These are phyloP conservation scores for Cantharis lateralis DNA, from an alignment of 2,888 invertebrate genomes.

Conservation along the genomic window DNA sequence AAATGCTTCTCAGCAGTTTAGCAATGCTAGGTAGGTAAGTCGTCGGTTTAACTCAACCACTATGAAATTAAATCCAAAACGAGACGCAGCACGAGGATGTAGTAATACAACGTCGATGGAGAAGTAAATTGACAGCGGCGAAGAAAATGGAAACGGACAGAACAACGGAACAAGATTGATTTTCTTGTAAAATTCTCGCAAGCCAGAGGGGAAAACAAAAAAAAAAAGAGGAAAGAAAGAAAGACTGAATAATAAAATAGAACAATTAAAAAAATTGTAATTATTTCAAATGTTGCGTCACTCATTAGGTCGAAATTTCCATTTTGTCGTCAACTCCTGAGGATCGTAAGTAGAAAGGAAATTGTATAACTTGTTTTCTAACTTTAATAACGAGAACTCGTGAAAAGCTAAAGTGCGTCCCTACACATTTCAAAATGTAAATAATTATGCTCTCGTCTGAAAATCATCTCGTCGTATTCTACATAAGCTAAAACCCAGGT, in stretches of 20 bases:
- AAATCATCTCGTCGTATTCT: conserved; percentile 10
- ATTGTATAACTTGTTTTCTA: conserved; percentile 4
- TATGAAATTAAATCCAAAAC: neutral
- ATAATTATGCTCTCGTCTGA: conserved; percentile 15
- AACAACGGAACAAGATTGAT: neutral
- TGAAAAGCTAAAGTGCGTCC: conserved; percentile 19
- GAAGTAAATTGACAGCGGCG: neutral
- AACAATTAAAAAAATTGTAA: neutral
- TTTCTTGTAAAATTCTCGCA: no score
- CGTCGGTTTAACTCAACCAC: neutral
- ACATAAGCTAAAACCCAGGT: conserved; percentile 33
- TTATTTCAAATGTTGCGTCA: neutral
- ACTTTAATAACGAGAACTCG: conserved; percentile 25
- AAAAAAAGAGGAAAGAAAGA: no score
- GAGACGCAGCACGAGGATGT: neutral
- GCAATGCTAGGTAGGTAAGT: neutral
- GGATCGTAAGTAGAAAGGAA: neutral
- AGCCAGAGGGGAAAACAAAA: neutral
- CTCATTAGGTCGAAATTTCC: neutral
- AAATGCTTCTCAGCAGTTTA: neutral
- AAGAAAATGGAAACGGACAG: neutral
- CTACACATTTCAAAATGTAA: conserved; percentile 18
- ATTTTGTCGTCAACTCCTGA: neutral
- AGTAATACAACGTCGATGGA: neutral
- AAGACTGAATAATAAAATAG: neutral